A percentile compares a stretch with the other conserved stretches of the same genome.
These are phyloP conservation scores for Ficedula albicollis DNA, from an alignment of 2,797 vertebrate species.

Conservation along the genomic window DNA sequence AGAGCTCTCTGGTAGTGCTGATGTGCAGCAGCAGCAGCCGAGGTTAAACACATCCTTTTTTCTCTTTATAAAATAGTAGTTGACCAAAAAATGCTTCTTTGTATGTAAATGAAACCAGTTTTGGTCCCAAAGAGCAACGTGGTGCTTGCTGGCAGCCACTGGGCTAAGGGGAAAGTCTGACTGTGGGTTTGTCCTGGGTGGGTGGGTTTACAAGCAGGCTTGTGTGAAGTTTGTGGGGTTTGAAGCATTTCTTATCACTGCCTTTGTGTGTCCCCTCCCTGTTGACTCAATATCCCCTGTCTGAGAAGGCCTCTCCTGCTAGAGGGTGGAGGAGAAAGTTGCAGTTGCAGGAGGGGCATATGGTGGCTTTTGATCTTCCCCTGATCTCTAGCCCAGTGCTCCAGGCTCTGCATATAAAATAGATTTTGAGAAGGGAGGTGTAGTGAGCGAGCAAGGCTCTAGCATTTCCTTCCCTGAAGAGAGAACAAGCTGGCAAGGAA, in stretches of 20 bases:
- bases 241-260: background rate
- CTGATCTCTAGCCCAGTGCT: slow-evolving; percentile 52
- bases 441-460: background rate
- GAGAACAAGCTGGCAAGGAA: slow-evolving; percentile 28
- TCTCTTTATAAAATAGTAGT: background rate
- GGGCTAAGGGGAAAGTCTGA: background rate
- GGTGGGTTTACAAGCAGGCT: background rate
- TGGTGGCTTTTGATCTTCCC: slow-evolving; percentile 28
- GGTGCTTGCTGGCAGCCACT: background rate
- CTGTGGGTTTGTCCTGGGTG: background rate
- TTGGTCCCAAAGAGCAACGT: background rate
- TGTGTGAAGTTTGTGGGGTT: background rate
- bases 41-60: background rate
- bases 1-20: background rate
- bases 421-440: background rate
- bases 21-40: background rate
- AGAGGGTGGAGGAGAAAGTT: slow-evolving; percentile 12
- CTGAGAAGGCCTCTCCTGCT: slow-evolving; percentile 5
- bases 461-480: slow-evolving; percentile 14
- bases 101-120: background rate
- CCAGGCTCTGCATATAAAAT: background rate
- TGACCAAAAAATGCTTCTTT: background rate
- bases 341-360: background rate
- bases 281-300: background rate
- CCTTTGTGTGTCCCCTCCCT: background rate